A percentile compares a stretch with the other conserved stretches of the same genome.
Evolutionary conservation across 23 tunicate genomes (phyloP).

Genomic region (Botrylloides violaceus): DNA sequence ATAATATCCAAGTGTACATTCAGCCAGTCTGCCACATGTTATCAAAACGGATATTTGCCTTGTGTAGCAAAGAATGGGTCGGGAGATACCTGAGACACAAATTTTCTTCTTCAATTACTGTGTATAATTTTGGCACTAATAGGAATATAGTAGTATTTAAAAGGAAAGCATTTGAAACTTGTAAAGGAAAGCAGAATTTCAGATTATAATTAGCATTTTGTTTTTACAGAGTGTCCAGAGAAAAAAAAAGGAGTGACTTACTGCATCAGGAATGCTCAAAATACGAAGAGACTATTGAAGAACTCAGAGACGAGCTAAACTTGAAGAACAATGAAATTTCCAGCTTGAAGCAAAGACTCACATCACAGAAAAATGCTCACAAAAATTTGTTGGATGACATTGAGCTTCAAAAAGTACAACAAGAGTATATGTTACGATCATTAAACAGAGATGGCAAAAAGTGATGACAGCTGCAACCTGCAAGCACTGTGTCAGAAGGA

Average conservation of each 20-base stretch:
- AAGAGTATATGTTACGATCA: slow-evolving; percentile 56
- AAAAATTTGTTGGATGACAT: slow-evolving; percentile 57
- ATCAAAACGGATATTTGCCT: no score
- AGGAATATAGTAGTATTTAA: no score
- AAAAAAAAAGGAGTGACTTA: slow-evolving; percentile 61
- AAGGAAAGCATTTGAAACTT: no score
- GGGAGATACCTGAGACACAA: no score
- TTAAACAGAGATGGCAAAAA: slow-evolving; percentile 8
- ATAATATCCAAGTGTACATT: no score
- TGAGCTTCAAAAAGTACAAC: slow-evolving; percentile 69
- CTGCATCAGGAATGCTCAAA: slow-evolving; percentile 42
- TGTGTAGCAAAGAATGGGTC: no score
- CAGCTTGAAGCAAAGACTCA: slow-evolving; percentile 44
- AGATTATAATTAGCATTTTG: no score
- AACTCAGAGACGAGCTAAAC: slow-evolving; percentile 18
- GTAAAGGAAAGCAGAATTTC: no score
- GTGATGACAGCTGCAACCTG: not conserved
- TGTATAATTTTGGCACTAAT: no score
- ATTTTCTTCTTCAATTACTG: no score
- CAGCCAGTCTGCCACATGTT: no score
- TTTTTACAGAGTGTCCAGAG: slow-evolving; percentile 37
- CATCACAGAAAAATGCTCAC: slow-evolving; percentile 47
- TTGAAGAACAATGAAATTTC: slow-evolving; percentile 61
- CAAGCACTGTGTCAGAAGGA: no score
- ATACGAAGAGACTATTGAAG: slow-evolving; percentile 32